Base-by-base conservation (phyloP, 2,888 invertebrate genomes). In the Heteropelma amictum region DNA sequence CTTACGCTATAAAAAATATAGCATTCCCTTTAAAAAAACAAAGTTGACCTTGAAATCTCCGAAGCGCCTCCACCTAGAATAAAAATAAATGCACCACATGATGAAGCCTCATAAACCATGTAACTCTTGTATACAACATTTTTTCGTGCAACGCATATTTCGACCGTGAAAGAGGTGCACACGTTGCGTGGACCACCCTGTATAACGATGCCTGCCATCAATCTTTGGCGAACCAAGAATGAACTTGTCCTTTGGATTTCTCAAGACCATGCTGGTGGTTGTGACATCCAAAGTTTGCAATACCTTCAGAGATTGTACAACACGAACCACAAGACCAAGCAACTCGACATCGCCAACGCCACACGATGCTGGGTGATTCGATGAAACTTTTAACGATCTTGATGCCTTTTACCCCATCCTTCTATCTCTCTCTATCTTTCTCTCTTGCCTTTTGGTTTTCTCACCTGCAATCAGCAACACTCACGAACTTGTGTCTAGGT, bases 311-410 rank as follows among this genome's bases (percentile, higher is more conserved):
- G 54, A 54, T 54, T 54, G 54, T 21, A 21, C 35, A 30, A 35
- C 21, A 54, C 35, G 21, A 30, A 56, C 40, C 54, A 45, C 53
- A 14, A 51, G 51, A 49, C 53, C 38, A 6, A 5, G 33, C 23
- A 56, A 60, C 69, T 51, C 14, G 47, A 14, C 67, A 33, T 47
- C 47, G 40, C 58, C 26, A 56, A 51, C 64, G 35, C n/a, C n/a
- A 49, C 53, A 7, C 53, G 65, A 54, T 21, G n/a, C n/a, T n/a
- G 38, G 35, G 26, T 35, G 40, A 21, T 65, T 54, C 47, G 54
- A 35, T 40, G 33, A 75, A 75, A 75, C 60, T 75, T 75, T 75
- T 61, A 65, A 65, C 70, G 65, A 33, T 42, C 61, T 42, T 58
- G 68, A 71, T 72, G 38, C 56, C 40, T 38, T 42, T 35, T 38